Percentiles rank a stretch among this genome's conserved stretches.
phyloP scores from a whole-genome alignment of 2,888 invertebrate species.

The Acronicta psi region DNA sequence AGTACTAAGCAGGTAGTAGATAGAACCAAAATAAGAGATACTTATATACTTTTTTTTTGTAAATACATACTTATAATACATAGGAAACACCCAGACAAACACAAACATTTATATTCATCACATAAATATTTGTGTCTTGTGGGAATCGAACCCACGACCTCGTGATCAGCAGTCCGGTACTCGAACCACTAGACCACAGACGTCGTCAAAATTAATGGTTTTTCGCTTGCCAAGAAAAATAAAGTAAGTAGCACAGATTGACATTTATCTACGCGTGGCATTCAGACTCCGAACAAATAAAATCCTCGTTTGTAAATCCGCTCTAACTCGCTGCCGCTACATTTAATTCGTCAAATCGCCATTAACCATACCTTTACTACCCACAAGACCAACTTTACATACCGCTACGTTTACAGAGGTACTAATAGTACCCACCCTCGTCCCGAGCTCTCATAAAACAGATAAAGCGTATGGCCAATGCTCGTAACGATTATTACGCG shows the following conservation, averaged over 20 bases:
- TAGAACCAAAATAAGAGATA: too few species aligned
- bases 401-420: slow-evolving; percentile 4
- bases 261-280: background rate
- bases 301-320: slow-evolving; percentile 1
- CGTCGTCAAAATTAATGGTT: too few species aligned
- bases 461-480: slow-evolving; percentile 52
- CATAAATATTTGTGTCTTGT: too few species aligned
- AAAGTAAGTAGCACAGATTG: background rate
- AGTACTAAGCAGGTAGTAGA: too few species aligned
- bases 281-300: background rate
- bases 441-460: slow-evolving; percentile 35
- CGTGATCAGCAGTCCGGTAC: too few species aligned
- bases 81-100: too few species aligned
- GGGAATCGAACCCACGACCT: too few species aligned
- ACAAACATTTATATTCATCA: too few species aligned
- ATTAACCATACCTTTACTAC: slow-evolving; percentile 37
- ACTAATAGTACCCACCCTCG: slow-evolving; percentile 15
- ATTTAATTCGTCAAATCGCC: slow-evolving; percentile 32
- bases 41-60: too few species aligned
- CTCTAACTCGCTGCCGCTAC: background rate
- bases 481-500: slow-evolving; percentile 51
- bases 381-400: slow-evolving; percentile 16
- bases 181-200: too few species aligned
- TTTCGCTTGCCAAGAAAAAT: too few species aligned
- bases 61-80: too few species aligned